Base-by-base conservation (phyloP, 2,888 invertebrate genomes). In the Cremastinae sp. region DNA sequence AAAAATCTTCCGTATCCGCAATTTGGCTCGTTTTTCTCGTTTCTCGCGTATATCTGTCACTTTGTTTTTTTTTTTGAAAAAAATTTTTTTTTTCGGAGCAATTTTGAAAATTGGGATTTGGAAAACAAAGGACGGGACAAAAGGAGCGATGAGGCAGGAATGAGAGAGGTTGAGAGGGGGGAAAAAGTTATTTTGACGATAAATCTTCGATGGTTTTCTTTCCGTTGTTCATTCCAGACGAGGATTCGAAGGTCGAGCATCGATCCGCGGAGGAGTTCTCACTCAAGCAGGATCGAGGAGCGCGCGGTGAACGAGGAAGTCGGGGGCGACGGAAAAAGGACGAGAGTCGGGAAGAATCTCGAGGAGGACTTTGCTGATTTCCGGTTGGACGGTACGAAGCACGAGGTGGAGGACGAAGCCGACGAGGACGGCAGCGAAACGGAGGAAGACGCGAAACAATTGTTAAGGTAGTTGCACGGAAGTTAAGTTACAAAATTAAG, bases 191-290 rank as follows among this genome's bases (percentile, higher is more conserved):
- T 59, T 61, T 43, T 14, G 35, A 35, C 71, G 28, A 75, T 71
- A 61, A 64, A 75, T 65, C 28, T n/a, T 51, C n/a, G 56, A 37
- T 35, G 28, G 10, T 12, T 5, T 5, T 28, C 9, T 28, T n/a
- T 28, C 41, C 7, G 8, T 18, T 12, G 2, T 1, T 8, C 39
- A 35, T 28, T 68, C 35, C 64, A 77, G 77, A 47, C 47, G 65
- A 39, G 70, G 51, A 12, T 9, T 16, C 65, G 65, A 10, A 37
- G 37, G n/a, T 74, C 74, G 53, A 74, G 16, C 56, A 59, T 70
- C 69, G 70, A 73, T 45, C 41, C 18, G 5, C 68, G 64, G 20
- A 58, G 43, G 51, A 43, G 51, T 73, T 43, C 39, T 74, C 58
- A 65, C 20, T 59, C 66, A 22, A 18, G 9, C 1, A 35, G 47